Base-by-base conservation (phyloP, 2,888 invertebrate genomes). In the Eupithecia abbreviata region DNA sequence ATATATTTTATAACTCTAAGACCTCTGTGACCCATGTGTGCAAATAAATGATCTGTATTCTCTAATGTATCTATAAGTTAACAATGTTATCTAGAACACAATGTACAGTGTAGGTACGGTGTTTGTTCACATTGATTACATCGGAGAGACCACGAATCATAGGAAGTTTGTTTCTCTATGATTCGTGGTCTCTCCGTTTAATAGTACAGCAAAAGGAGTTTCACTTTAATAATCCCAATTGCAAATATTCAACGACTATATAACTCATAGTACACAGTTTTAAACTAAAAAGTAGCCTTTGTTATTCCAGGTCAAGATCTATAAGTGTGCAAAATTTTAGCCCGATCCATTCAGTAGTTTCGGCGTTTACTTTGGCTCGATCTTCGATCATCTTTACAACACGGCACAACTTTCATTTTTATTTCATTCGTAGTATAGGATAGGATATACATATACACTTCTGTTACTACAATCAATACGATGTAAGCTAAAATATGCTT, bases 401-500 rank as follows among this genome's bases (percentile, higher is more conserved):
- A 12, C 47, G 47, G 10, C 10, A 47, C 47, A 47, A 12, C 47
- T 47, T 47, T 47, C 47, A 3, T 10, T 10, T 47, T 47, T 9
- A 47, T 47, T 10, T 6, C 7, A 43, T 43, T 43, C 4, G 10
- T 12, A 47, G 7, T 9, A 12, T 47, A 47, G 10, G 47, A 47
- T 47, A 7, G 7, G 7, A 30, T 30, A 30, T 30, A 30, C 30
- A 30, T 30, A 30, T 30, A 5, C 45, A 45, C 45, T 43, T 43
- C 7, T 43, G 43, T 43, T 43, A 43, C 7, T 45, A 45, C 13
- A 15, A 15, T 51, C 51, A 15, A 51, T 51, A 51, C 7, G 5
- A 45, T 51, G 13, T 6, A 18, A 47, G 45, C 30, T 47, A 69
- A 47, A 10, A 69, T 69, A 45, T 45, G 43, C 15, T 69, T 82